Base-by-base conservation (phyloP, 2,113 vertebrate genomes). In the Peromyscus polionotus region DNA sequence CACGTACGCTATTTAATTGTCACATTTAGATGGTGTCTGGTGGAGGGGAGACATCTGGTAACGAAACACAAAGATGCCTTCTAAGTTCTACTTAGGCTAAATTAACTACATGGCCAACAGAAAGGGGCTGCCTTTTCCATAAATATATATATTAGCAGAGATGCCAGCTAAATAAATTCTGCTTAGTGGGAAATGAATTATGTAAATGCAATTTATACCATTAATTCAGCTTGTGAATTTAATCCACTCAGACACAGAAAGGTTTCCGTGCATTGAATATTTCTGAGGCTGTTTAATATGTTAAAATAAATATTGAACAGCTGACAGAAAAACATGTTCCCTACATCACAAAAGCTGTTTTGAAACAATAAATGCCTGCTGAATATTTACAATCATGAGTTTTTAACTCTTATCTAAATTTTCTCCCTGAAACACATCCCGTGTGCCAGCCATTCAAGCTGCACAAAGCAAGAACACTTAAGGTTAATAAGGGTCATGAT, bases 271-370 rank as follows among this genome's bases (percentile, higher is more conserved):
- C 95, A 94, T 72, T 98, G 98, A 98, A 98, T 99, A 98, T 98
- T 98, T 97, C 98, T 95, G 67, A 97, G 94, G 94, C 95, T 73
- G 95, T 99, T 99, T 98, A 97, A 98, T 97, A 98, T 73, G 95
- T 97, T 98, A 98, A 99, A 98, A 98, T 98, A 99, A 99, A 98
- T 98, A 98, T 93, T 98, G 97, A 98, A 94, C 96, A 98, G 98
- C 98, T 97, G 98, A 98, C 75, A 97, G 95, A 93, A 97, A 98
- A 98, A 97, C 97, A 98, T 96, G 96, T 79, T 92, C 63, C 98
- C 85, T 1, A 7, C 93, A 98, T 97, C 85, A 98, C 96, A 98
- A 98, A 98, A 95, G 94, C 94, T 97, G 93, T 97, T 98, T 98
- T 97, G 98, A 98, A 98, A 98, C 94, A 98, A 96, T 98, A 97